Evolutionary conservation across 2,113 vertebrate species (phyloP), one percentile per base, ranked within the genome.

Genomic region (Catagonus wagneri): DNA sequence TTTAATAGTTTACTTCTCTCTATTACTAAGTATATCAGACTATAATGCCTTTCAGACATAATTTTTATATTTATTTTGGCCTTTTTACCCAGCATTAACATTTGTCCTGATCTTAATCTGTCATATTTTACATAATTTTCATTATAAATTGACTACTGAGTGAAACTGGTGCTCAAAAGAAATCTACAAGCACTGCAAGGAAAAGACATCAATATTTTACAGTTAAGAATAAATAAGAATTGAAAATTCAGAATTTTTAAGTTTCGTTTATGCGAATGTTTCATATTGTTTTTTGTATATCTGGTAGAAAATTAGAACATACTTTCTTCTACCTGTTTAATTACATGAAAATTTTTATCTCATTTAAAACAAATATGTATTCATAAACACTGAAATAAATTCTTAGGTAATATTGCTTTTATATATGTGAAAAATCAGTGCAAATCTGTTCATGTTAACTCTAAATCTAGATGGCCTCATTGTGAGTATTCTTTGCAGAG

Each of bases 41-140:
- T 94, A 44, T 72, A 94, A 97, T 96, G 71, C 16, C 61, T 96
- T 92, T 34, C 23, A 96, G 84, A 93, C 85, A 96, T 81, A 90
- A 84, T 44, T 93, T 94, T 95, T 63, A 50, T 95, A 93, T 97
- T 92, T 96, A 94, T 88, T 96, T 84, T 94, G 34, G 56, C n/a
- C 90, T 94, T 97, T 96, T 97, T 86, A 92, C 27, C 44, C 54
- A 63, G 61, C 63, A 85, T 90, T 97, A 96, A 86, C 95, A 96
- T 94, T 97, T 97, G 66, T 72, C 50, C 52, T 96, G 39, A 93
- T 94, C 97, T 90, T 96, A 96, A 93, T 96, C 65, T 96, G 52
- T 93, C 90, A 96, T 15, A 88, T 90, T 97, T 95, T 93, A 80
- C 23, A 95, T 95, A 96, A 74, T 81, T 36, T 95, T 80, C 17